phyloP scores from a whole-genome alignment of 2,797 vertebrate genomes.

The Nyctalus aviator region DNA sequence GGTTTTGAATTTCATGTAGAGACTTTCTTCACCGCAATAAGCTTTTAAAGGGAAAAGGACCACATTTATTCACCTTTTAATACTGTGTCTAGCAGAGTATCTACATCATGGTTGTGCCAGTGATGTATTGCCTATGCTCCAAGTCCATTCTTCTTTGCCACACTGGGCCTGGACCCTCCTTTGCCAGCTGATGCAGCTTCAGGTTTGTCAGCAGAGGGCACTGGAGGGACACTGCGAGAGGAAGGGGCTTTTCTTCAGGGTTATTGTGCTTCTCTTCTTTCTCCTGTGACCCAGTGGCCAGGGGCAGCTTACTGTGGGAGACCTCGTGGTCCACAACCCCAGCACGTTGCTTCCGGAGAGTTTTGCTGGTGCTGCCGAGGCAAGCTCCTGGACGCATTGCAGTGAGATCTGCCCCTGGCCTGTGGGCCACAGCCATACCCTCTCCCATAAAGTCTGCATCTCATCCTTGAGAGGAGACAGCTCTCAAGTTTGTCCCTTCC shows the following conservation, averaged over 20 bases:
- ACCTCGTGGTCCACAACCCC: neutral
- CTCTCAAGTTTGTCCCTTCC: neutral
- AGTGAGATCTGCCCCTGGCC: neutral
- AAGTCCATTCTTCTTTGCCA: neutral
- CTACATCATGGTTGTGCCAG: neutral
- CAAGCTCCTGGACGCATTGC: neutral
- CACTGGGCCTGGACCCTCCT: neutral
- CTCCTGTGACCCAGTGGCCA: neutral
- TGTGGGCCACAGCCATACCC: neutral
- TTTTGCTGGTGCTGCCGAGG: neutral
- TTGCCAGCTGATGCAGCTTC: neutral
- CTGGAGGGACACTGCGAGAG: neutral
- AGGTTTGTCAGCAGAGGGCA: constrained; percentile 31
- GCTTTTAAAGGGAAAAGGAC: neutral
- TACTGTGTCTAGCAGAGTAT: neutral
- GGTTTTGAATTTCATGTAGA: neutral
- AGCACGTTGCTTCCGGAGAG: neutral
- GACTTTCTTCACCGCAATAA: neutral
- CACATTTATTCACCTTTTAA: neutral
- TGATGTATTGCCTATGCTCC: neutral
- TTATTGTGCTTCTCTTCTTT: neutral
- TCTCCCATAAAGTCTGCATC: neutral
- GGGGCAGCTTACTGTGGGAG: neutral
- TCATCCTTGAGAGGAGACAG: neutral
- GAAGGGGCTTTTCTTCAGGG: constrained; percentile 8